These are phyloP conservation scores for Hypotaenidia philippensis DNA, from an alignment of 2,797 vertebrate species.

Conservation along the genomic window DNA sequence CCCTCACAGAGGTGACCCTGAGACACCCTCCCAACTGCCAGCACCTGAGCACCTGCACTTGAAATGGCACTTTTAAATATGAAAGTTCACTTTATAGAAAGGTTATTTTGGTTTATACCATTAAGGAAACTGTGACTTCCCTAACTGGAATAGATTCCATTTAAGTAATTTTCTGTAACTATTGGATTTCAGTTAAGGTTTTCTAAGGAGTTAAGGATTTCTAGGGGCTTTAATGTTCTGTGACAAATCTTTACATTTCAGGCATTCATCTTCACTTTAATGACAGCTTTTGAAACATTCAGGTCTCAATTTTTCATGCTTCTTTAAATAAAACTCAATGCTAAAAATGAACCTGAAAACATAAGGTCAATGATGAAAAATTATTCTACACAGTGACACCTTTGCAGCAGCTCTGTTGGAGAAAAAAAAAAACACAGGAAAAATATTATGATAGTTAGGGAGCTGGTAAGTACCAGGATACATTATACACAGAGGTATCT, in stretches of 20 bases:
- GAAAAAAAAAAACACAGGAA: not conserved
- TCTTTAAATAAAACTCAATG: not conserved
- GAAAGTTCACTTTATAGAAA: not conserved
- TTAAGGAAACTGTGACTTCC: not conserved
- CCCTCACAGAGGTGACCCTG: not conserved
- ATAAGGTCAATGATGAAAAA: not conserved
- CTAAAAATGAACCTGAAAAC: not conserved
- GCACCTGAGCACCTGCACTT: no score
- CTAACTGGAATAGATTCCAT: not conserved
- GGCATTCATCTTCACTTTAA: not conserved
- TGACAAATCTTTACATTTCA: not conserved
- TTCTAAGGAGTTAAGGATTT: not conserved
- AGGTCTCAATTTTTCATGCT: not conserved
- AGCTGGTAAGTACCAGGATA: not conserved
- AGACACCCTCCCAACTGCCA: not conserved
- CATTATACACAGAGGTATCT: accelerated
- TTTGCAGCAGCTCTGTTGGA: not conserved
- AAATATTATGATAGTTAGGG: not conserved
- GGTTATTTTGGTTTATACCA: not conserved
- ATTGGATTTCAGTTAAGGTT: not conserved
- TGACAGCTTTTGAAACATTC: conserved; percentile 2
- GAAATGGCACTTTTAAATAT: not conserved
- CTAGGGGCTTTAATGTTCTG: not conserved
- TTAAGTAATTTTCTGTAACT: not conserved
- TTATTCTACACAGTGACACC: not conserved